phyloP scores from a whole-genome alignment of 2,888 invertebrate genomes.

The Drepanosiphum platanoidis region DNA sequence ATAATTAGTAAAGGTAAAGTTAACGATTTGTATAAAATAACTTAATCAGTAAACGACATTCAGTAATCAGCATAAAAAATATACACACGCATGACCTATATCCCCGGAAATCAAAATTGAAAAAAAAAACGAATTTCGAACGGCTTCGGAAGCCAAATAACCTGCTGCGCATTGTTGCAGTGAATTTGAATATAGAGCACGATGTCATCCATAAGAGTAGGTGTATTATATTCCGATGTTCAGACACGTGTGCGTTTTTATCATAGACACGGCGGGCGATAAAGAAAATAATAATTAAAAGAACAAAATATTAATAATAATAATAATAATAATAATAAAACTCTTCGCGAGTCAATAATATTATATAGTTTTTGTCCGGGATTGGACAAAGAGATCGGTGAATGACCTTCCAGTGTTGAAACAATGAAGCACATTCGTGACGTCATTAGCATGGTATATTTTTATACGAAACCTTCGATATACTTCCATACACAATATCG shows the following conservation, averaged over 20 bases:
- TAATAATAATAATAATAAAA: background rate
- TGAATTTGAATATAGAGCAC: slow-evolving; percentile 13
- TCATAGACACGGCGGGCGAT: background rate
- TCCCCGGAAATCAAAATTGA: background rate
- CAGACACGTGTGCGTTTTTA: background rate
- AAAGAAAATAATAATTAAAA: slow-evolving; percentile 1
- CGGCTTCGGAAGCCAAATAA: slow-evolving; percentile 58
- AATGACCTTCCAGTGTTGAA: slow-evolving; percentile 55
- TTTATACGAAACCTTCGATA: slow-evolving; percentile 46
- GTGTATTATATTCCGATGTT: background rate
- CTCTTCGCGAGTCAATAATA: slow-evolving; percentile 10
- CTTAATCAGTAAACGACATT: background rate
- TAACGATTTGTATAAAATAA: background rate
- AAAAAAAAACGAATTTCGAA: background rate
- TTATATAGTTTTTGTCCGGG: background rate
- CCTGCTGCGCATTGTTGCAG: background rate
- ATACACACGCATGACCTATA: slow-evolving; percentile 25
- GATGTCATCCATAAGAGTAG: background rate
- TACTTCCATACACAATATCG: slow-evolving; percentile 23
- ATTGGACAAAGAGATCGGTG: slow-evolving; percentile 53
- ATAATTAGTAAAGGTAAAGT: background rate
- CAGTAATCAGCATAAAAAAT: background rate
- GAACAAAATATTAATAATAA: too few species aligned
- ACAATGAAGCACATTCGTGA: slow-evolving; percentile 53
- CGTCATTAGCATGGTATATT: slow-evolving; percentile 48